These are phyloP conservation scores for Trachurus trachurus DNA, from an alignment of 2,797 vertebrate genomes.

Conservation along the genomic window DNA sequence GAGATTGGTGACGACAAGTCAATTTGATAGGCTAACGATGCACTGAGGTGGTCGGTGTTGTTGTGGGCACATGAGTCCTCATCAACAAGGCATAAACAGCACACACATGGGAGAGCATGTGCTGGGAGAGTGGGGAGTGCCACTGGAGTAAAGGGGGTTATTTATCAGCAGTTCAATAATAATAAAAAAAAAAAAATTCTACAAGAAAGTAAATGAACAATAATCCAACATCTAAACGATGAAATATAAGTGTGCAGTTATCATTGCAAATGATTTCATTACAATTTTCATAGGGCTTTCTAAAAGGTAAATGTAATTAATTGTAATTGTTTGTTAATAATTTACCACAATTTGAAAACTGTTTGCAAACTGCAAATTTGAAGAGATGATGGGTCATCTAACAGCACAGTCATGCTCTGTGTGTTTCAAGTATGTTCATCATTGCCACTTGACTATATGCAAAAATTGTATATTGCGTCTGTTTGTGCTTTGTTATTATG, in stretches of 20 bases:
- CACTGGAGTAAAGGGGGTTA: background rate
- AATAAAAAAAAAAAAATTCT: background rate
- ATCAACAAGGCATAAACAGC: constrained; percentile 31
- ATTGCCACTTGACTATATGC: background rate
- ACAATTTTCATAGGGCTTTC: background rate
- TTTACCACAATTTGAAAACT: background rate
- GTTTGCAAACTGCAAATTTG: background rate
- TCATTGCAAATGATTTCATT: background rate
- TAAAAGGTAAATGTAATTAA: background rate
- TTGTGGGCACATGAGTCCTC: constrained; percentile 38
- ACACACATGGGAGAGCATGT: constrained; percentile 62
- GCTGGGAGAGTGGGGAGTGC: constrained; percentile 12
- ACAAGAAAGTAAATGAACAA: background rate
- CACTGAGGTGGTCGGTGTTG: constrained; percentile 60
- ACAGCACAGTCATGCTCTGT: constrained; percentile 18
- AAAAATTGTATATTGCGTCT: background rate
- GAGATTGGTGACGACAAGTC: constrained; percentile 73
- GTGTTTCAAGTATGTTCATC: constrained; percentile 25
- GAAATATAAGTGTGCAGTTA: background rate
- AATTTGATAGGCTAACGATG: constrained; percentile 71
- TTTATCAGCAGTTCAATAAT: background rate
- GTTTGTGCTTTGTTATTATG: background rate
- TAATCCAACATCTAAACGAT: background rate
- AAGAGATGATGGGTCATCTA: constrained; percentile 38
- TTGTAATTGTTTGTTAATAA: background rate